Base-by-base conservation (phyloP, 2,797 vertebrate species). In the Sebastolobus alascanus region DNA sequence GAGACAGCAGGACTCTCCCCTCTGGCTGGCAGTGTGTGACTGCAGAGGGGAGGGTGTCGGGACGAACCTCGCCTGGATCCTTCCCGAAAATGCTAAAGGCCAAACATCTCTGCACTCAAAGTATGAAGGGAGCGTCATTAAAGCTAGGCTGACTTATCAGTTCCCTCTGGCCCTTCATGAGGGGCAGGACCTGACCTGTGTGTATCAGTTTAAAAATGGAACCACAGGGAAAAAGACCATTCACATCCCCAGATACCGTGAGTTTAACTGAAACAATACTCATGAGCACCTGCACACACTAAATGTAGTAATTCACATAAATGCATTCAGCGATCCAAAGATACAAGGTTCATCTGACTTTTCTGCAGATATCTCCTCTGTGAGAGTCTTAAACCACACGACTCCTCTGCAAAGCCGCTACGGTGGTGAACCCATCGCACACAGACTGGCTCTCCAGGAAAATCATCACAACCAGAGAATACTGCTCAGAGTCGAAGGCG, bases 331-430 rank as follows among this genome's bases (percentile, higher is more conserved):
- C 43, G 1, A 27, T 35, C 3, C 20, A 64, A 63, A 60, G 8
- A 56, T n/a, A 1, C 33, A 25, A 46, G 13, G 12, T 56, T 82
- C 7, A 46, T n/a, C n/a, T 64, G 58, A 4, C 73, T 78, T 77
- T 56, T 76, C 69, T 73, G 56, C 92, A 96, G 95, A 93, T 87
- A 94, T 96, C 70, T 92, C 93, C 29, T 90, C 93, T 46, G 56
- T 96, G 73, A 89, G 66, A 79, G 88, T 95, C 66, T 65, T 94
- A 59, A 96, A 96, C 87, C 86, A 85, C 76, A 95, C 95, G 1
- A 89, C 85, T 55, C 74, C 77, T 76, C 69, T 92, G 86, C 61
- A 71, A 65, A 84, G 59, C 74, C 80, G 38, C 79, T 61, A 84
- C 29, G 10, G 63, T 0, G 60, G 73, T 10, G 72, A 75, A 22